Conservation (phyloP, 2,113 vertebrate species). For the Gopherus flavomarginatus region DNA sequence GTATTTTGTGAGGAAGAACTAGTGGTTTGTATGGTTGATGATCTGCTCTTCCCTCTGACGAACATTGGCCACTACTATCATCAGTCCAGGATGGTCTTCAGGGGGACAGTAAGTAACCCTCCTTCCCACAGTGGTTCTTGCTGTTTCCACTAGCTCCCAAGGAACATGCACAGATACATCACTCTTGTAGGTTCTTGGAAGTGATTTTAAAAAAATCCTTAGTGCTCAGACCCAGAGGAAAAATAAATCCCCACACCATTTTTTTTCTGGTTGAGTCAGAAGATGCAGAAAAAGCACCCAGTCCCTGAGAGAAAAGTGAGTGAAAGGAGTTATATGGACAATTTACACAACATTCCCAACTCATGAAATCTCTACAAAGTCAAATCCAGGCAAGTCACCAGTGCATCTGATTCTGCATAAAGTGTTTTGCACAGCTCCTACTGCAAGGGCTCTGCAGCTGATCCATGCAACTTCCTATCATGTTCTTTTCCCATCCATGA, state of each 20-base stretch:
- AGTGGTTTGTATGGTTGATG: not conserved
- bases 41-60: not conserved
- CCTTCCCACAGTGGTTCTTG: not conserved
- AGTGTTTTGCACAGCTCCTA: not conserved
- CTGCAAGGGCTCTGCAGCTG: not conserved
- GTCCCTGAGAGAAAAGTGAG: not conserved
- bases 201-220: not conserved
- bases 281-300: not conserved
- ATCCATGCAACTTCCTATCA: not conserved
- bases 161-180: not conserved
- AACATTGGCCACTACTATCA: not conserved
- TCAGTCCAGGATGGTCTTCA: not conserved
- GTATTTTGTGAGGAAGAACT: not conserved
- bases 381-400: not conserved
- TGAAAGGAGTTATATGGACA: not conserved
- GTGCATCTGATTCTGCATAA: not conserved
- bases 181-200: not conserved
- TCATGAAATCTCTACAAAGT: not conserved
- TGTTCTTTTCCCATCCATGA: fast-evolving
- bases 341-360: not conserved
- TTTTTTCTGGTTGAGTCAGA: not conserved
- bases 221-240: not conserved
- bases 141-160: not conserved
- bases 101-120: not conserved
- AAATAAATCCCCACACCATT: not conserved